Evolutionary conservation across 2,888 invertebrate genomes (phyloP).

Genomic region (Papilio elwesi): DNA sequence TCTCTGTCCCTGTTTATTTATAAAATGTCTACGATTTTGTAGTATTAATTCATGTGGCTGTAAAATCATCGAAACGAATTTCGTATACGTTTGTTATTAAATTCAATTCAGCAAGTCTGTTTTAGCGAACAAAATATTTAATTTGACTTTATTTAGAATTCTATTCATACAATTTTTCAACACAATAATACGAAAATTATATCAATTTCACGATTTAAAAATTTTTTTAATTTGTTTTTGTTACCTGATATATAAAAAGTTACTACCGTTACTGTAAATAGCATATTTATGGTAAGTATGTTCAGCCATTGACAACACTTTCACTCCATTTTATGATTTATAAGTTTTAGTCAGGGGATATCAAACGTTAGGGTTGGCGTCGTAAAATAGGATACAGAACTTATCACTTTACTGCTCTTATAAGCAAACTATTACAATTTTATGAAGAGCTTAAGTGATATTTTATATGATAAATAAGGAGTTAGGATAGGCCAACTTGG

Average conservation of each 20-base stretch:
- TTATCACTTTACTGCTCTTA: slow-evolving; percentile 7
- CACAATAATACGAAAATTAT: too few relatives aligned
- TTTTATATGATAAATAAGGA: slow-evolving; percentile 4
- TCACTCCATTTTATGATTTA: slow-evolving; percentile 15
- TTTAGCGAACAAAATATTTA: too few relatives aligned
- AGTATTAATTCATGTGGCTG: too few relatives aligned
- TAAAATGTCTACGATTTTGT: too few relatives aligned
- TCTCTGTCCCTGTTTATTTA: too few relatives aligned
- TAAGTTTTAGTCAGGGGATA: slow-evolving; percentile 1
- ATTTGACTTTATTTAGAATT: too few relatives aligned
- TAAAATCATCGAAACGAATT: too few relatives aligned
- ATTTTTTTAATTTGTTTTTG: neutral
- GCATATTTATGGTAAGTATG: slow-evolving; percentile 2
- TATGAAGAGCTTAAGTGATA: slow-evolving; percentile 17
- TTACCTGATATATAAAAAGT: neutral
- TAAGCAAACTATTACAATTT: slow-evolving; percentile 19
- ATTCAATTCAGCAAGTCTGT: too few relatives aligned
- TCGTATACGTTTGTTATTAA: too few relatives aligned
- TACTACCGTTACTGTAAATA: too few relatives aligned
- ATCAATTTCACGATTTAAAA: too few relatives aligned
- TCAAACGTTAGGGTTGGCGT: slow-evolving; percentile 20
- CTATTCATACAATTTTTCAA: too few relatives aligned
- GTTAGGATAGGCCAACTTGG: neutral
- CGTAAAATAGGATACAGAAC: slow-evolving; percentile 24
- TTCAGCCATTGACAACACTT: neutral